A percentile compares a stretch with the other conserved stretches of the same genome.
Conservation (phyloP, 2,797 vertebrate genomes). For the Apogon hyalosoma region DNA sequence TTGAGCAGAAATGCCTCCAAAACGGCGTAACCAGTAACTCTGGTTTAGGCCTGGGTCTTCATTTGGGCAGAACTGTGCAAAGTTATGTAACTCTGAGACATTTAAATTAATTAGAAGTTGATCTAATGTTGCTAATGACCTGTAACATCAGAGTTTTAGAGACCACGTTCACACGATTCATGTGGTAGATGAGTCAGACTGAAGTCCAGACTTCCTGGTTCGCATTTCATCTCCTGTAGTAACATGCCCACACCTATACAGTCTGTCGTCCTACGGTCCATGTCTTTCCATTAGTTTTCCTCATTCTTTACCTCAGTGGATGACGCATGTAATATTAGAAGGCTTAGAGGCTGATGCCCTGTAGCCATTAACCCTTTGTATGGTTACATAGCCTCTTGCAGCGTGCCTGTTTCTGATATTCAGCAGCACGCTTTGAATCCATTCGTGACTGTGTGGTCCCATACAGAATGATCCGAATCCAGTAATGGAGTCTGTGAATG, state of each 20-base stretch:
- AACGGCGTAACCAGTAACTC: too few relatives aligned
- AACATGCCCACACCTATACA: not conserved
- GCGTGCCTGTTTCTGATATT: not conserved
- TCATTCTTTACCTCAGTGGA: not conserved
- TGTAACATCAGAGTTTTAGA: not conserved
- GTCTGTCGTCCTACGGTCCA: too few relatives aligned
- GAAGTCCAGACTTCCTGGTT: not conserved
- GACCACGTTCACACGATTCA: too few relatives aligned
- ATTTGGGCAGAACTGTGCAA: not conserved
- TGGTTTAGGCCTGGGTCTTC: not conserved
- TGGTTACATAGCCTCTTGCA: not conserved
- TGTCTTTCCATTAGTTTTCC: too few relatives aligned
- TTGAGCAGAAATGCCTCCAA: too few relatives aligned
- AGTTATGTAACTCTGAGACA: not conserved
- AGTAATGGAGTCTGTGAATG: too few relatives aligned
- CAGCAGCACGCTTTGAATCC: not conserved
- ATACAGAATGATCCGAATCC: too few relatives aligned
- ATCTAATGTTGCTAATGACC: conserved; percentile 1
- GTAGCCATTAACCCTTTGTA: not conserved
- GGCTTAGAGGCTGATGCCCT: not conserved
- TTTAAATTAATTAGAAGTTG: not conserved
- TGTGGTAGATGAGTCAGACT: not conserved
- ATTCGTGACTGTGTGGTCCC: not conserved
- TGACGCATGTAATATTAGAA: not conserved
- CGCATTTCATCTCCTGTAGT: not conserved